Evolutionary conservation across 2,888 invertebrate species (phyloP).

Genomic region (Epicampocera succincta): DNA sequence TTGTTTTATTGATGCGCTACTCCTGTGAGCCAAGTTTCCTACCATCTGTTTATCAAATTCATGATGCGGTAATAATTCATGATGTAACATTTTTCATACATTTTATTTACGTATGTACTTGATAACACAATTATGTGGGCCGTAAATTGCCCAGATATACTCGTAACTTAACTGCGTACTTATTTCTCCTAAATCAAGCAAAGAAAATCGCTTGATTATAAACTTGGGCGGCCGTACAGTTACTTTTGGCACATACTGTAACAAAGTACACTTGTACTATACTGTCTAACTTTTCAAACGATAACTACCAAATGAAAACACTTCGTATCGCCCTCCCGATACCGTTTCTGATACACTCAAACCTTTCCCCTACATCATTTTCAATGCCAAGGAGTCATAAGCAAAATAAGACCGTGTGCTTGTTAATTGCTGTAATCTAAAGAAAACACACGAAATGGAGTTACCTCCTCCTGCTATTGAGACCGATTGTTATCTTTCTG

Average conservation of each 20-base stretch:
- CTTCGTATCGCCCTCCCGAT: not conserved
- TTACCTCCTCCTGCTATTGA: constrained; percentile 22
- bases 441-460: not conserved
- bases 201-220: too few species aligned
- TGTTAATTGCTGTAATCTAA: constrained; percentile 17
- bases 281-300: not conserved
- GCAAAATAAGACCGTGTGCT: constrained; percentile 7
- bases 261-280: constrained; percentile 23
- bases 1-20: too few species aligned
- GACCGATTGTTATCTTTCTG: constrained; percentile 10
- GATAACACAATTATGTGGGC: too few species aligned
- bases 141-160: too few species aligned
- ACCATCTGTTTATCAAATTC: too few species aligned
- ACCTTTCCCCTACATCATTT: constrained; percentile 14
- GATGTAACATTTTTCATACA: too few species aligned
- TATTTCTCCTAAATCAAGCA: too few species aligned
- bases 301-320: constrained; percentile 27
- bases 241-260: not conserved
- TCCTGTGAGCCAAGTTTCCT: too few species aligned
- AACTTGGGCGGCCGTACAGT: too few species aligned
- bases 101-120: too few species aligned
- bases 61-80: too few species aligned
- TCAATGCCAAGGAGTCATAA: constrained; percentile 32
- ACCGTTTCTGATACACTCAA: not conserved
- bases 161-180: too few species aligned